Conservation (phyloP, 1,140 invertebrate species). For the Zaprionus gabonicus region DNA sequence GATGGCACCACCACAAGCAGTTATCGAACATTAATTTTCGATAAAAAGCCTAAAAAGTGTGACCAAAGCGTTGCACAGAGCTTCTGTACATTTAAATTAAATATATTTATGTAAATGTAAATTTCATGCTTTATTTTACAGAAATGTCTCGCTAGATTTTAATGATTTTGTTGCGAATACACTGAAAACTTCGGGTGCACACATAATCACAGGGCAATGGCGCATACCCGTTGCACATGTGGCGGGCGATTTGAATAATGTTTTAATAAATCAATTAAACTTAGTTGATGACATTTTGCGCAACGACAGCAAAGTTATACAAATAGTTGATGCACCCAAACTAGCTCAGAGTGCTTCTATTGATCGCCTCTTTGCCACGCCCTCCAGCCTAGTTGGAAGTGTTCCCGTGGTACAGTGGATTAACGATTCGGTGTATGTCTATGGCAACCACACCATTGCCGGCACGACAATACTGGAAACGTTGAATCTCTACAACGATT, state of each 20-base stretch:
- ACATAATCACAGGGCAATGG: constrained; percentile 69
- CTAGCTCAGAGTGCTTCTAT: constrained; percentile 61
- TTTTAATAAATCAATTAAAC: constrained; percentile 83
- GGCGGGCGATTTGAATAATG: constrained; percentile 60
- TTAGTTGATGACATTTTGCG: constrained; percentile 83
- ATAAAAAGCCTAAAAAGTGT: background rate
- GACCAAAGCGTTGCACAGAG: background rate
- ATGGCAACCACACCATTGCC: constrained; percentile 73
- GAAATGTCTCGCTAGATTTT: constrained; percentile 65
- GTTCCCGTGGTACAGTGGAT: constrained; percentile 84
- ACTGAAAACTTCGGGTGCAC: constrained; percentile 64
- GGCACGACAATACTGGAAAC: constrained; percentile 60
- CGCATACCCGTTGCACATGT: constrained; percentile 42
- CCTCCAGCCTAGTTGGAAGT: constrained; percentile 75
- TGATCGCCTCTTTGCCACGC: constrained; percentile 61
- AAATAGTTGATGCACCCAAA: constrained; percentile 63
- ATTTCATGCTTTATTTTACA: constrained; percentile 18
- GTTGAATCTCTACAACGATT: constrained; percentile 71
- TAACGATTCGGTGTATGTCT: constrained; percentile 72
- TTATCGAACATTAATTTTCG: background rate
- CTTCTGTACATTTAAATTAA: background rate
- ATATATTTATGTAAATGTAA: too few relatives aligned
- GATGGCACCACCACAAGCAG: constrained; percentile 12
- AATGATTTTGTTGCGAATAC: constrained; percentile 72
- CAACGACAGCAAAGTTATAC: constrained; percentile 15